These are phyloP conservation scores for Samia ricini DNA, from an alignment of 1,140 invertebrate genomes.

Conservation along the genomic window DNA sequence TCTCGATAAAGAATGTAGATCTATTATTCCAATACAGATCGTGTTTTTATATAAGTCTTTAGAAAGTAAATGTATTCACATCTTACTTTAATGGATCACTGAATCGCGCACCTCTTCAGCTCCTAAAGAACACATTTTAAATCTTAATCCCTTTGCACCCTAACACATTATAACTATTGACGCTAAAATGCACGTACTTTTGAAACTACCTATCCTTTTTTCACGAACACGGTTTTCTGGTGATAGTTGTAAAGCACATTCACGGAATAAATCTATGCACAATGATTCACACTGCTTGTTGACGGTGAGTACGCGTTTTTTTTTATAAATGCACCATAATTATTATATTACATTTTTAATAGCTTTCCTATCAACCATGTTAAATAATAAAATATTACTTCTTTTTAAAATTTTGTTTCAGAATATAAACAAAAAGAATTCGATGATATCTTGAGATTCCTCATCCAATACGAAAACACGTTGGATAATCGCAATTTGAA, in stretches of 20 bases:
- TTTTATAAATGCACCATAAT: conserved; percentile 18
- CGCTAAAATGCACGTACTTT: conserved; percentile 9
- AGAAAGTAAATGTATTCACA: conserved; percentile 2
- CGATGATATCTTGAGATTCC: conserved; percentile 50
- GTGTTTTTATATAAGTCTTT: conserved; percentile 1
- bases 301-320: conserved; percentile 23
- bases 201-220: conserved; percentile 3
- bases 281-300: conserved; percentile 18
- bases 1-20: not conserved
- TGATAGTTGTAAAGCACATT: conserved; percentile 49
- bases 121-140: not conserved
- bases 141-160: not conserved
- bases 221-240: conserved; percentile 23
- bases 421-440: conserved; percentile 54
- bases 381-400: not conserved
- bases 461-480: conserved; percentile 47
- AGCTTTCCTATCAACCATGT: not conserved
- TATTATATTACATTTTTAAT: not conserved
- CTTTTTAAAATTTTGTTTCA: conserved; percentile 37
- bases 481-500: conserved; percentile 42
- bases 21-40: conserved; percentile 4
- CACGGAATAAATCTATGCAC: conserved; percentile 42
- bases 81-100: not conserved
- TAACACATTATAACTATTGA: not conserved
- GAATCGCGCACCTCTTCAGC: not conserved